Base-by-base conservation (phyloP, 2,797 vertebrate species). In the Epinephelus awoara region DNA sequence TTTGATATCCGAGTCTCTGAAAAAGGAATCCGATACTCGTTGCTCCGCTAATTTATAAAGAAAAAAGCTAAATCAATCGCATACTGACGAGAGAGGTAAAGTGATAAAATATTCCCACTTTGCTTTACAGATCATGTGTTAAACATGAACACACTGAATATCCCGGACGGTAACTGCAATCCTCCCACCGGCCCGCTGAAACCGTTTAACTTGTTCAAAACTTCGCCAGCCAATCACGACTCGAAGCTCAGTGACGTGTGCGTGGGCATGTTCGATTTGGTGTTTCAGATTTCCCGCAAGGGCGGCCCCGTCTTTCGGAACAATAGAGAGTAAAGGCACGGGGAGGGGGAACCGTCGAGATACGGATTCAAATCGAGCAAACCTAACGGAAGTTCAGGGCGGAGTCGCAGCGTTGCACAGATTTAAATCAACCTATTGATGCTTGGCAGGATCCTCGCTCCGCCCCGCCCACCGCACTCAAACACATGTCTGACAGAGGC, bases 181-280 rank as follows among this genome's bases (percentile, higher is more conserved):
- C 7, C 59, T 56, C 11, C 59, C n/a, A 29, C 19, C 40, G 17
- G 56, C 87, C 86, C 91, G 91, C 92, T 93, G 88, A 92, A 93
- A 92, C 90, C 72, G 90, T 92, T 93, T 86, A 72, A 77, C 52
- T 15, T 5, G 52, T 93, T 93, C 68, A 91, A 94, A 90, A 73
- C 81, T 40, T 17, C 29, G 10, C 10, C 21, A 51, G 67, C 94
- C 92, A 94, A 94, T 93, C 80, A 5, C 4, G 34, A 49, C 11
- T 2, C 6, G n/a, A n/a, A 2, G 38, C 54, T 11, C 4, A 0
- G 8, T 74, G 59, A 65, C 76, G 88, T 72, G 0, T 0, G 0
- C 1, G 0, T 2, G 1, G 27, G 0, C 1, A 0, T 4, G 73
- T 17, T 91, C 17, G 72, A 80, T 91, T 68, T 72, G 12, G 0